Percentiles rank a stretch among this genome's conserved stretches.
Conservation (phyloP, 2,797 vertebrate genomes). For the Nasua narica region DNA sequence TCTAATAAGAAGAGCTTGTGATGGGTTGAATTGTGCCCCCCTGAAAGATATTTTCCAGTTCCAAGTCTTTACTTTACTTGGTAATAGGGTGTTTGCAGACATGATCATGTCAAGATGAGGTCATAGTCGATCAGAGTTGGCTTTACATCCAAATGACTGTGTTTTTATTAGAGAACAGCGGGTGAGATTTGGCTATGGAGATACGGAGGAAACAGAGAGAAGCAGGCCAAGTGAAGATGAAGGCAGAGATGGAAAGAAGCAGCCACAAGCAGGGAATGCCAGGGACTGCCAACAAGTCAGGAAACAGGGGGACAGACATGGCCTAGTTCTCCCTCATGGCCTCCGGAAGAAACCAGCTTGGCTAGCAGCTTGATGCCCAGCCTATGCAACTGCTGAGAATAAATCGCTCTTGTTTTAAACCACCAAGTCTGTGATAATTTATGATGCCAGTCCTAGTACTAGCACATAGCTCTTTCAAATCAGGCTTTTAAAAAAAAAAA, state of each 20-base stretch:
- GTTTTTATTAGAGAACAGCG: background rate
- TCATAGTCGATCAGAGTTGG: background rate
- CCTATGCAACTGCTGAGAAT: background rate
- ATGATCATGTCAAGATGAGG: background rate
- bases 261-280: too few species aligned
- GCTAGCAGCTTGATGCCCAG: background rate
- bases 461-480: background rate
- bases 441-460: background rate
- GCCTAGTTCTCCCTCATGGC: rapidly evolving
- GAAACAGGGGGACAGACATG: rapidly evolving
- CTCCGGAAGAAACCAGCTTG: background rate
- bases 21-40: background rate
- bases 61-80: background rate
- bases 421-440: background rate
- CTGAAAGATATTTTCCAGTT: background rate
- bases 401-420: background rate
- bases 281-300: background rate
- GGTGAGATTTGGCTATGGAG: background rate
- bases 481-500: background rate
- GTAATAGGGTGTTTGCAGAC: background rate
- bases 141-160: background rate
- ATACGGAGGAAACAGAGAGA: background rate
- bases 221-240: too few species aligned
- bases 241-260: background rate
- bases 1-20: background rate